Evolutionary conservation across 2,888 invertebrate genomes (phyloP).

Genomic region (Mythimna ferrago): DNA sequence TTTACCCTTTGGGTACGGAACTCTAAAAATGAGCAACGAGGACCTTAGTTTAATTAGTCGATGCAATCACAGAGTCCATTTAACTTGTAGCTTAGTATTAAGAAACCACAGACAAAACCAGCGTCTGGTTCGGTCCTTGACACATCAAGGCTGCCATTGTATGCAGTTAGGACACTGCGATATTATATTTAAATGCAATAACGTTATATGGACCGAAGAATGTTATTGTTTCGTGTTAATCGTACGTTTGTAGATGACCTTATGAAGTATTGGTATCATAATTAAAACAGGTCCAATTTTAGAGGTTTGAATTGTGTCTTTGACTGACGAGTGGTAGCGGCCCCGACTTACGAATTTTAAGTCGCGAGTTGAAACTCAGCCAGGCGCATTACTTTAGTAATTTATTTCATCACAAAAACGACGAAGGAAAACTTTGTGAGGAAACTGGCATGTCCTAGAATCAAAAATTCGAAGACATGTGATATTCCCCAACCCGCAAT

Average conservation of each 20-base stretch:
- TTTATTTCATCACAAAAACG: too few relatives aligned
- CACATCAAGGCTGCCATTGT: constrained; percentile 71
- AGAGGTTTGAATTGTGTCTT: constrained; percentile 8
- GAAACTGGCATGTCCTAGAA: too few relatives aligned
- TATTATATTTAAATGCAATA: constrained; percentile 81
- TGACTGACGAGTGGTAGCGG: not conserved
- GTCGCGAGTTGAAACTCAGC: too few relatives aligned
- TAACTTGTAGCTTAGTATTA: constrained; percentile 22
- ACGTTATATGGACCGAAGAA: constrained; percentile 73
- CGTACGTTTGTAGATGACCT: constrained; percentile 31
- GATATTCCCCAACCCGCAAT: too few relatives aligned
- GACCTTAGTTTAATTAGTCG: constrained; percentile 36
- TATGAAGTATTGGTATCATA: constrained; percentile 20
- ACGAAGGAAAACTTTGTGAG: too few relatives aligned
- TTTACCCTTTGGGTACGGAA: too few relatives aligned
- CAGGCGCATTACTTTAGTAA: too few relatives aligned
- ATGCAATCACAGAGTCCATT: constrained; percentile 30
- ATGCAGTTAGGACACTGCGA: constrained; percentile 57
- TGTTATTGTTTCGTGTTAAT: constrained; percentile 75
- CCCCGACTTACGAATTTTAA: too few relatives aligned
- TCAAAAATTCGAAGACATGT: too few relatives aligned
- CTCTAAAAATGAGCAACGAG: constrained; percentile 1
- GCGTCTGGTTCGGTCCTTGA: constrained; percentile 68
- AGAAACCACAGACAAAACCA: constrained; percentile 37
- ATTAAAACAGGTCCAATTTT: constrained; percentile 17